phyloP scores from a whole-genome alignment of 2,888 invertebrate genomes.

The Aspidapion aeneum region DNA sequence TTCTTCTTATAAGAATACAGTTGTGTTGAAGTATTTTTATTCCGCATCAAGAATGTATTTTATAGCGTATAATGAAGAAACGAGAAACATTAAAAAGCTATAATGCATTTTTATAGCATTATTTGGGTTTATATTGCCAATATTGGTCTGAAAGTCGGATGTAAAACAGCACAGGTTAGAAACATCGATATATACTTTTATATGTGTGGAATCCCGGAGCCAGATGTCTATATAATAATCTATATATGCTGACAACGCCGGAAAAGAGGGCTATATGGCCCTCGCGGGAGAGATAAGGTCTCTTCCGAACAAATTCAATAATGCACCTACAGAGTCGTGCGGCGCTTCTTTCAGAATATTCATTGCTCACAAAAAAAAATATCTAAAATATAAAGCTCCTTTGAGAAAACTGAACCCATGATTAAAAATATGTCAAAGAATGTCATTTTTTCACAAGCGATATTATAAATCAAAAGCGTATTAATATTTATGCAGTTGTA shows the following conservation, averaged over 20 bases:
- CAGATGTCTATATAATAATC: constrained; percentile 53
- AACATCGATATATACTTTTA: constrained; percentile 35
- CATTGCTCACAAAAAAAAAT: constrained; percentile 20
- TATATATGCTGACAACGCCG: constrained; percentile 52
- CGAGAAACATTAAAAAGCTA: constrained; percentile 22
- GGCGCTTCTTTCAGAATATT: constrained; percentile 24
- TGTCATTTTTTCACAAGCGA: background rate
- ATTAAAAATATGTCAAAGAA: background rate
- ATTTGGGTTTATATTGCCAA: constrained; percentile 35
- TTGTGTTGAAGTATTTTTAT: no score
- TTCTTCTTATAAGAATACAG: no score
- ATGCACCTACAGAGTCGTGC: constrained; percentile 45
- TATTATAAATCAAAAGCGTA: no score
- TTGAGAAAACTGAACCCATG: background rate
- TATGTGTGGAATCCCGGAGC: constrained; percentile 47
- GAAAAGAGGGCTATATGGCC: constrained; percentile 45
- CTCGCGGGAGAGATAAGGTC: constrained; percentile 48
- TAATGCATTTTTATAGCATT: constrained; percentile 36
- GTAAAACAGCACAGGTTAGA: constrained; percentile 13
- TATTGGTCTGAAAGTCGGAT: constrained; percentile 14
- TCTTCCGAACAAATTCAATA: constrained; percentile 48
- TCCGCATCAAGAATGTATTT: no score
- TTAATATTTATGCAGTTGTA: no score
- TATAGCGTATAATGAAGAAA: background rate
- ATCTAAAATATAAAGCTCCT: constrained; percentile 11